These are phyloP conservation scores for Spilarctia lutea DNA, from an alignment of 2,888 invertebrate genomes.

Conservation along the genomic window DNA sequence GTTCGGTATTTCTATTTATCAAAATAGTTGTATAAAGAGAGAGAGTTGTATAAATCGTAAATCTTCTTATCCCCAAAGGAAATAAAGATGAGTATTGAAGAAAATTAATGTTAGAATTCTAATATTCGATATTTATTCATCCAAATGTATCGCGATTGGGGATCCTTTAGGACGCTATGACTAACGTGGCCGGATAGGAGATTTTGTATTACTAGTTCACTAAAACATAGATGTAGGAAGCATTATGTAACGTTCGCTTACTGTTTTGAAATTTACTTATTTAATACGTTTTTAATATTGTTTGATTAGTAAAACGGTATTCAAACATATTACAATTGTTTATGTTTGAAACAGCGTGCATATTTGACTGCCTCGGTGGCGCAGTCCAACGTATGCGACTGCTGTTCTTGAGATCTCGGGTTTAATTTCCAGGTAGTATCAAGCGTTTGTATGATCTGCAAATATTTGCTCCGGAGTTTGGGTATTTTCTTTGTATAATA, in stretches of 20 bases:
- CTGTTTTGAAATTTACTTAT: neutral
- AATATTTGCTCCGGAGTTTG: too few relatives aligned
- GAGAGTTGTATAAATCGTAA: neutral
- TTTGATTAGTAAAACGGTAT: too few relatives aligned
- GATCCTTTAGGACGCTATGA: constrained; percentile 27
- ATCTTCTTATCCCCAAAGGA: constrained; percentile 3
- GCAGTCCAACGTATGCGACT: too few relatives aligned
- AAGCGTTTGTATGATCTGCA: too few relatives aligned
- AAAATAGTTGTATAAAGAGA: neutral
- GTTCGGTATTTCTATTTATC: neutral
- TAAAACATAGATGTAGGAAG: constrained; percentile 13
- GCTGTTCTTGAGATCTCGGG: too few relatives aligned
- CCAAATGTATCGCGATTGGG: constrained; percentile 5
- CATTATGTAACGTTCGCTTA: neutral
- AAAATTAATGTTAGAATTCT: neutral
- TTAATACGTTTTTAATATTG: too few relatives aligned
- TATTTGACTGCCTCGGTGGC: too few relatives aligned
- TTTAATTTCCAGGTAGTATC: too few relatives aligned
- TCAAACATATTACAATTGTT: too few relatives aligned
- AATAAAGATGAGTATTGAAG: constrained; percentile 6
- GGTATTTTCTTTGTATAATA: too few relatives aligned
- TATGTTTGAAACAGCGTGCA: too few relatives aligned
- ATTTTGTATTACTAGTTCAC: constrained; percentile 15
- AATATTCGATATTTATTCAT: constrained; percentile 9
- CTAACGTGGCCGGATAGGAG: constrained; percentile 37